Conservation (phyloP, 2,888 invertebrate species). For the Ectemnius cavifrons region DNA sequence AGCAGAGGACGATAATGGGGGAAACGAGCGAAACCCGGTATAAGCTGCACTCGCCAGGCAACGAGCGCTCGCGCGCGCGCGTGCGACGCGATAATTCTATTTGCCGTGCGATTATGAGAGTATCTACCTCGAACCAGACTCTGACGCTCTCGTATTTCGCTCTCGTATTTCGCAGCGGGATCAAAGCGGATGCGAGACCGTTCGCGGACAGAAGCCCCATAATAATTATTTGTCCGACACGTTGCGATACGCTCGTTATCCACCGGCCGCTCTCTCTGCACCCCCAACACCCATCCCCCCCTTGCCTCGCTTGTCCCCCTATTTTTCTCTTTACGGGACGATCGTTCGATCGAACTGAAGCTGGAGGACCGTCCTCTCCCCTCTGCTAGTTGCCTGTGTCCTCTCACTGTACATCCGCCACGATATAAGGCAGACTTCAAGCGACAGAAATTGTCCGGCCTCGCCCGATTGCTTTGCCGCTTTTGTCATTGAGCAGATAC, state of each 20-base stretch:
- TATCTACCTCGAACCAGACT: conserved; percentile 75
- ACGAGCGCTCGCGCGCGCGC: conserved; percentile 44
- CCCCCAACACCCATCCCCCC: conserved; percentile 32
- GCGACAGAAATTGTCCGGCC: not conserved
- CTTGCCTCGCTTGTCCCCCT: conserved; percentile 9
- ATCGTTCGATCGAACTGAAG: conserved; percentile 47
- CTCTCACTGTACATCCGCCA: too few species aligned
- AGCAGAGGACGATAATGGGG: conserved; percentile 63
- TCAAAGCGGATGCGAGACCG: conserved; percentile 67
- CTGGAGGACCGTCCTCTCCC: not conserved
- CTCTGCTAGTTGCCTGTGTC: too few species aligned
- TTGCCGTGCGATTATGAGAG: conserved; percentile 76
- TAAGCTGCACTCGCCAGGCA: conserved; percentile 54
- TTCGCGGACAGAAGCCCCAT: conserved; percentile 70
- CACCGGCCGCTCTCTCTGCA: conserved; percentile 36
- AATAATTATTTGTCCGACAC: conserved; percentile 73
- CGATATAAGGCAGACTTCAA: not conserved
- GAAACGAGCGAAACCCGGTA: conserved; percentile 63
- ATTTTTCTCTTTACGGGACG: conserved; percentile 24
- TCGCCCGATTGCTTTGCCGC: not conserved
- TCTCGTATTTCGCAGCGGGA: conserved; percentile 68
- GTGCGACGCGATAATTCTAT: conserved; percentile 76
- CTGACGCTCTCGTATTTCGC: conserved; percentile 63
- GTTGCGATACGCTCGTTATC: conserved; percentile 66
- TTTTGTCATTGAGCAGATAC: not conserved